Base-by-base conservation (phyloP, 2,888 invertebrate genomes). In the Drosophila anomalata region DNA sequence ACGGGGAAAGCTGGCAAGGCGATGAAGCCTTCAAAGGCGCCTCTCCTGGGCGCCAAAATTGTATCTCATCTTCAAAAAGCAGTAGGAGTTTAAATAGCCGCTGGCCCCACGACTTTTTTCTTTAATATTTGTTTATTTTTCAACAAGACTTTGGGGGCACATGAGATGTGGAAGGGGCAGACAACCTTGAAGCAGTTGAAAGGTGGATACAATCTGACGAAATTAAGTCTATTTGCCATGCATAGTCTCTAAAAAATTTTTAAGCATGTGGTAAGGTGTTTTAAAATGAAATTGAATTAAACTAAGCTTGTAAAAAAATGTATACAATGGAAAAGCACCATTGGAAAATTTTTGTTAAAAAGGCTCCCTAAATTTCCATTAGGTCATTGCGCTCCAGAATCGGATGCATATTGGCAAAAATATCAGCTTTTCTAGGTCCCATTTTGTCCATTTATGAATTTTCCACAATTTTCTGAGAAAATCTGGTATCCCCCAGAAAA, bases 21-120 rank as follows among this genome's bases (percentile, higher is more conserved):
- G 80, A 78, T 86, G 84, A 80, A 78, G 78, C 57, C 84, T 73
- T 88, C 88, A 88, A 88, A 88, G 81, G 69, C 72, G 60, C 46
- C 60, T 72, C 77, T 86, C 47, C 56, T 22, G 48, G 77, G 78
- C 73, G 60, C 31, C 33, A 48, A 59, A 80, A 68, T 66, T 42
- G 17, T 69, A 50, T 62, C 39, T 69, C 72, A 53, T 20, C 22
- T 51, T 48, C 20, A 17, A 20, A 42, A 42, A 17, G 41, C 9
- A 20, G 41, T 8, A 42, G 17, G 41, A 17, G 17, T 42, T 42
- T 17, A 11, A 11, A 42, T 59, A 33, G 52, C 70, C 70, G 68
- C 51, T 69, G 44, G 58, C 50, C 42, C 17, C 9, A 31, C 24
- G 22, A 12, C 42, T 22, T 42, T 22, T 20, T 12, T 14, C n/a